A percentile compares a stretch with the other conserved stretches of the same genome.
phyloP scores from a whole-genome alignment of 2,797 vertebrate genomes.

The Typhlichthys subterraneus region DNA sequence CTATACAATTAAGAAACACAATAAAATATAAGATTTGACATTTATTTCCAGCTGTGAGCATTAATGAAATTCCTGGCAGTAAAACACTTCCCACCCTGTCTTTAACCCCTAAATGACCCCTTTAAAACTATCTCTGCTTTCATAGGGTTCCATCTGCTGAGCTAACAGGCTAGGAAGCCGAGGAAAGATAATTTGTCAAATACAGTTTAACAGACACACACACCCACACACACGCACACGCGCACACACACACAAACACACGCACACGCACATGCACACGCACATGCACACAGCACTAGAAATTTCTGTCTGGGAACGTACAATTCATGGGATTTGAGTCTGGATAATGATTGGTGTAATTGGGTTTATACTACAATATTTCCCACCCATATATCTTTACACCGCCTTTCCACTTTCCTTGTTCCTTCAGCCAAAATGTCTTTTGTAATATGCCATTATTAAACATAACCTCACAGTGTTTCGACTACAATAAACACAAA shows the following conservation, averaged over 20 bases:
- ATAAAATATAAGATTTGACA: neutral
- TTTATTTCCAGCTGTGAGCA: slow-evolving; percentile 53
- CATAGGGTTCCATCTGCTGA: slow-evolving; percentile 53
- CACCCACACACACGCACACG: neutral
- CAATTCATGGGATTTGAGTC: no score
- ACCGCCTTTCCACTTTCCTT: neutral
- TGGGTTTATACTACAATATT: neutral
- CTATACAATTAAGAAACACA: neutral
- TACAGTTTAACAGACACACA: neutral
- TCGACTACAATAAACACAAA: neutral
- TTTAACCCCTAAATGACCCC: slow-evolving; percentile 55
- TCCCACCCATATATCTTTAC: neutral
- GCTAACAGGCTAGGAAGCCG: slow-evolving; percentile 5
- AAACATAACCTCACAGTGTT: neutral
- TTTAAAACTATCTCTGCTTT: slow-evolving; percentile 38
- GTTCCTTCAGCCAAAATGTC: neutral
- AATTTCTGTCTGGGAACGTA: neutral
- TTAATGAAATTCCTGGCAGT: slow-evolving; percentile 53
- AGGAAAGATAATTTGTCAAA: neutral
- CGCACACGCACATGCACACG: neutral
- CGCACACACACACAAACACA: neutral
- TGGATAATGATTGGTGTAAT: no score
- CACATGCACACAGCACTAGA: neutral
- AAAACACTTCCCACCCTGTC: slow-evolving; percentile 64
- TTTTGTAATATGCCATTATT: neutral